Base-by-base conservation (phyloP, 2,797 vertebrate species). In the Pterois miles region DNA sequence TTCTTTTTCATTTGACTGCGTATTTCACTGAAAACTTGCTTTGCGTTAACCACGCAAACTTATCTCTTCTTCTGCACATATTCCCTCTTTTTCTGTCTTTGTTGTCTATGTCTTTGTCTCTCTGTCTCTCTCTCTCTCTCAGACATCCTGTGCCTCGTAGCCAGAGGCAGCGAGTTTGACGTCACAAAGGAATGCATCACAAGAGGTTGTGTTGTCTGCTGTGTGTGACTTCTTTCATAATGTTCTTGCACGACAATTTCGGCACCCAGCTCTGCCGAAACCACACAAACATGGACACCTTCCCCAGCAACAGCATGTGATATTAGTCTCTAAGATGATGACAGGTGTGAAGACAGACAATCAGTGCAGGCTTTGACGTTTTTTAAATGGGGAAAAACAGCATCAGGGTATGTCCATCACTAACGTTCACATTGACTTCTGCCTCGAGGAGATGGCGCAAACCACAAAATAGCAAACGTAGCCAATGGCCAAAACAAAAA, bases 131-230 rank as follows among this genome's bases (percentile, higher is more conserved):
- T 59, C 67, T 77, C 77, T 65, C 71, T 85, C 66, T 81, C 67
- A 73, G 78, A 89, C 88, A 93, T 93, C 91, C 94, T 92, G 91
- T 54, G 86, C 86, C 78, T 85, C 65, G 54, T 46, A 81, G 86
- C 81, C 89, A 85, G 85, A 81, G 89, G 91, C 89, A 83, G 89
- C 72, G 36, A 40, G 83, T 91, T 88, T 91, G 92, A 93, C 90
- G 88, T 94, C 91, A 94, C 83, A 92, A 86, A 89, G 85, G 88
- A 93, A 93, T 92, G 89, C 82, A 87, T 91, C 85, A 94, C 91
- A 92, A 93, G 91, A 92, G 85, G 80, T 91, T 90, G 90, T 87
- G 83, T 91, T 91, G 90, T 93, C 84, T 87, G 83, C 78, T 77
- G 22, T 23, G 54, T 57, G 65, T 67, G 78, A 82, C 65, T 73